These are phyloP conservation scores for Rhopilema esculentum DNA, from an alignment of 30 jellyfish, hydroid and myxozoan species.

Conservation along the genomic window DNA sequence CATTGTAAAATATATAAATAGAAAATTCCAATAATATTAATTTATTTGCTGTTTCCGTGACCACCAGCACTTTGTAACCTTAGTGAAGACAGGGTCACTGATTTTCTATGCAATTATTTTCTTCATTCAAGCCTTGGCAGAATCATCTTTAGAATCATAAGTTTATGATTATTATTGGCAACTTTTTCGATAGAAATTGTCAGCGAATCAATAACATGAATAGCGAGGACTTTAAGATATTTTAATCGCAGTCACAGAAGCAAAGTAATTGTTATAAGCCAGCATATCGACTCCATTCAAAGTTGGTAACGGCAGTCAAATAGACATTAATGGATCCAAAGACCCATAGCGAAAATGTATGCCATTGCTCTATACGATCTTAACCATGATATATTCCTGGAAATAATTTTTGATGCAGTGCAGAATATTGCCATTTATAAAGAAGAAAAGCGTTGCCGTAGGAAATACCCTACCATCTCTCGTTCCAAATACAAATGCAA, in stretches of 20 bases:
- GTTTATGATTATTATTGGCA: not conserved
- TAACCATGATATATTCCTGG: too few species aligned
- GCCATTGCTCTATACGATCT: too few species aligned
- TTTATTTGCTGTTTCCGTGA: not conserved
- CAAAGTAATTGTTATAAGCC: not conserved
- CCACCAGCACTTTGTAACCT: not conserved
- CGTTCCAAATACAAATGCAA: not conserved
- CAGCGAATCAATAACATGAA: not conserved
- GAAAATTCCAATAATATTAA: not conserved
- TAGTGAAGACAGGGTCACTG: too few species aligned
- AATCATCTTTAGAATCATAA: not conserved
- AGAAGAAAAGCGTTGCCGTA: too few species aligned
- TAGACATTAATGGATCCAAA: too few species aligned
- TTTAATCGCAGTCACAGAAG: not conserved
- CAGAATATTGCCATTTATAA: too few species aligned
- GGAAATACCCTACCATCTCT: not conserved
- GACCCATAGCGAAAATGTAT: too few species aligned
- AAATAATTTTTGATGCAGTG: too few species aligned
- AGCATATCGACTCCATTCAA: too few species aligned
- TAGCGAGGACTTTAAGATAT: not conserved
- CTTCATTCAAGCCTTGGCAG: not conserved
- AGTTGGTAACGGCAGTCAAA: too few species aligned
- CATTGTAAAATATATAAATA: too few species aligned
- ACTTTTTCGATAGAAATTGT: not conserved
- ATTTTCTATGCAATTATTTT: too few species aligned